Conservation (phyloP, 2,888 invertebrate species). For the Pogonocherus hispidulus region DNA sequence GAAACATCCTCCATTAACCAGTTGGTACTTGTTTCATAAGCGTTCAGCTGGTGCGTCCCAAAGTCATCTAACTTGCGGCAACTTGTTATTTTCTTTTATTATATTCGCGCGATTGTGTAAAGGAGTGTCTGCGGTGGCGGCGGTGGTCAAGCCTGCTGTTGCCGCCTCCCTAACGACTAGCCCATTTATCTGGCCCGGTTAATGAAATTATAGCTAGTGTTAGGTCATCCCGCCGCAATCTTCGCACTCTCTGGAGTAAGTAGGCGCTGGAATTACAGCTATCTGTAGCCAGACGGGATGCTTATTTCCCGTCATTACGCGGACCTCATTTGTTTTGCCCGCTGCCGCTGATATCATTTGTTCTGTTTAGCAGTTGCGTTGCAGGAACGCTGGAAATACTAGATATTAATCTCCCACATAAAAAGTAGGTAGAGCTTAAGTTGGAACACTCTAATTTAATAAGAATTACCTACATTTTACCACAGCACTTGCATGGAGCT, state of each 20-base stretch:
- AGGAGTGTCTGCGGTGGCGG: conserved; percentile 38
- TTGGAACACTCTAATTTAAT: neutral
- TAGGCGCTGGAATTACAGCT: conserved; percentile 56
- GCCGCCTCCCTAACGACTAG: conserved; percentile 60
- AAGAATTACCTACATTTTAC: too few relatives aligned
- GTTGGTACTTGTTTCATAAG: conserved; percentile 44
- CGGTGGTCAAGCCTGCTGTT: conserved; percentile 58
- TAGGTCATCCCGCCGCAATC: conserved; percentile 65
- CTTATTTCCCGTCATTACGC: conserved; percentile 56
- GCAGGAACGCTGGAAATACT: neutral
- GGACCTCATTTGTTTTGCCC: conserved; percentile 54
- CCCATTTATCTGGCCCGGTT: conserved; percentile 72
- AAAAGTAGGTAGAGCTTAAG: neutral
- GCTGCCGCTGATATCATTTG: conserved; percentile 48
- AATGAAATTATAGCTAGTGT: conserved; percentile 73
- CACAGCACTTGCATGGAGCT: too few relatives aligned
- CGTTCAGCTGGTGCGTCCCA: conserved; percentile 45
- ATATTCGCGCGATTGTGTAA: conserved; percentile 59
- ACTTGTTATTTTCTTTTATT: conserved; percentile 58
- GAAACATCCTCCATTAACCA: conserved; percentile 26
- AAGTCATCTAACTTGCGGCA: conserved; percentile 41
- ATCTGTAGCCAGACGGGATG: conserved; percentile 49
- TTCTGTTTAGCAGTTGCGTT: conserved; percentile 24
- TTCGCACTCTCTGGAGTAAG: conserved; percentile 52
- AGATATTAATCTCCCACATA: neutral